Evolutionary conservation across 2,888 invertebrate species (phyloP).

Genomic region (Acleris emargana): DNA sequence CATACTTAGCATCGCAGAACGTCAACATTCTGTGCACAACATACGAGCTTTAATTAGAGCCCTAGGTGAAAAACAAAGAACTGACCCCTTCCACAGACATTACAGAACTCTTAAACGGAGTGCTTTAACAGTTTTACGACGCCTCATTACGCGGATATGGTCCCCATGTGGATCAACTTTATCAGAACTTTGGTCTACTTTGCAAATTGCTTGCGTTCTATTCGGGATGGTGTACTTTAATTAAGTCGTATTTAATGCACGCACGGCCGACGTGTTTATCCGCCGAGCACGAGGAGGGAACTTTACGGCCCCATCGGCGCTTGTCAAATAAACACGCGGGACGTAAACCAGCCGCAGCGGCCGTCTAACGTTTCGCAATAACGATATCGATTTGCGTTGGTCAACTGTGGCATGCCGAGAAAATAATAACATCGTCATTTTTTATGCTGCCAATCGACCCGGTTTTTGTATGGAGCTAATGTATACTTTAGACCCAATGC

Average conservation of each 20-base stretch:
- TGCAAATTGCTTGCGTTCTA: constrained; percentile 64
- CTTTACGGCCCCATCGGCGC: constrained; percentile 10
- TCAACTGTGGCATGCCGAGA: neutral
- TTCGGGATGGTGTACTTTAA: constrained; percentile 52
- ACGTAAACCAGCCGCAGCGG: neutral
- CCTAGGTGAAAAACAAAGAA: constrained; percentile 10
- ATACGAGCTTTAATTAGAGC: constrained; percentile 12
- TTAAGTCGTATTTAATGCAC: constrained; percentile 47
- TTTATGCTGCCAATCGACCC: no score
- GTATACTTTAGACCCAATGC: no score
- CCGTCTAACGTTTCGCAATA: neutral
- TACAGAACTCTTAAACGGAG: constrained; percentile 29
- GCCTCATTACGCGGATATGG: constrained; percentile 50
- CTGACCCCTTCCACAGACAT: constrained; percentile 20
- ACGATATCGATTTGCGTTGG: neutral
- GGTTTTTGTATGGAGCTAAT: no score
- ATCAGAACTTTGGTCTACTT: constrained; percentile 58
- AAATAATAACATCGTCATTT: no score
- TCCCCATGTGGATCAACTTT: constrained; percentile 67
- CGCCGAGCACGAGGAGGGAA: neutral
- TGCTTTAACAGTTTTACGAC: constrained; percentile 34
- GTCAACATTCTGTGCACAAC: neutral
- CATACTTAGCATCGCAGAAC: neutral
- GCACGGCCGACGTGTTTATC: constrained; percentile 40
- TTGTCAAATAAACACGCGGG: constrained; percentile 17